Evolutionary conservation across 37 sponge, comb jelly and placozoan genomes (phyloP), one percentile per base, ranked within the genome.

Genomic region (Crambe crambe): DNA sequence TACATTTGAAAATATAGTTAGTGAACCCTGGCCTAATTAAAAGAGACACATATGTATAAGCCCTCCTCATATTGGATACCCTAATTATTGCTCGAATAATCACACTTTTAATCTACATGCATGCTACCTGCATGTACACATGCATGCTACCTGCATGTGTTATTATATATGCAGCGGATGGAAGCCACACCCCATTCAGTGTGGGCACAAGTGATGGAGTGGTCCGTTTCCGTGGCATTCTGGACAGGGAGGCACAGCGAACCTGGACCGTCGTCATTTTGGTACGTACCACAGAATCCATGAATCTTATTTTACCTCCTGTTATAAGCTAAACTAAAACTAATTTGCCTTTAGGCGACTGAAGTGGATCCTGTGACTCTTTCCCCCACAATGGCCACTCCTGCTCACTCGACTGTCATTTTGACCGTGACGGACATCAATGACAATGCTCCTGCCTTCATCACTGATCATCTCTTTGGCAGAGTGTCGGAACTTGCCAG

Each of bases 371-470:
- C 63, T 29, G 63, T 27, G 25, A 61, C 25, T 61, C 15, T 4
- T 61, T 32, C 39, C 4, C 34, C 31, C 37, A 10, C 9, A 35
- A 18, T 20, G 20, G 30, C 38, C 30, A 8, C n/a, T n/a, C 8
- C 64, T 25, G 69, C 38, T 31, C 31, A 68, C 38, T 44, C 80
- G 4, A 44, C 71, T 42, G 70, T 80, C 4, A 56, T 70, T 2
- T 41, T 73, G 54, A 61, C 83, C 21, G 43, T 82, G 23, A 42
- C 74, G 43, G 83, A 82, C 37, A 30, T 62, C 42, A 82, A 82
- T 30, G 83, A 82, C 30, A 82, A 82, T 73, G 31, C 56, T 27
- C 83, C 83, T 10, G 27, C 51, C 31, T 82, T 82, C 67, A 35
- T 73, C 42, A 72, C 26, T 38, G 26, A 38, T 61, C 35, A 21